Base-by-base conservation (phyloP, 1,140 invertebrate species). In the Sarcophaga bullata region DNA sequence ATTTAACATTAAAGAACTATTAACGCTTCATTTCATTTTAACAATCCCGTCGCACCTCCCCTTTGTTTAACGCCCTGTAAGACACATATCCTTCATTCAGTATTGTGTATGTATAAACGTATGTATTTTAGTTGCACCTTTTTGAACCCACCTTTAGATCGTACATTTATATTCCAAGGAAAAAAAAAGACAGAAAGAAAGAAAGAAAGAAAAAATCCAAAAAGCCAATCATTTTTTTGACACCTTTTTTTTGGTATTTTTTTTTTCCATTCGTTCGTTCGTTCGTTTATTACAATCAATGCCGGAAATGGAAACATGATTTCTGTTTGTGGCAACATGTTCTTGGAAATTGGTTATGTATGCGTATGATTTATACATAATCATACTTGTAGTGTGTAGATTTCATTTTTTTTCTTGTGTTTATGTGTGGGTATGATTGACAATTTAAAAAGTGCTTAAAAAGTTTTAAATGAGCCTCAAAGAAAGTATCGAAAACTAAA, bases 221-320 rank as follows among this genome's bases (percentile, higher is more conserved):
- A 75, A 78, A 15, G 75, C 75, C 75, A 78, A 78, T 78, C 75
- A 78, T 52, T 52, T 50, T 78, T 78, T 78, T 50, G 75, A 78
- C 75, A 78, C 75, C 75, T 78, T 78, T 49, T 50, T 68, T 25
- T 19, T 48, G n/a, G n/a, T 13, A 8, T 48, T 6, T 47, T n/a
- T 47, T 13, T 48, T 76, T 76, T 76, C n/a, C n/a, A n/a, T 76
- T 5, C 46, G n/a, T 76, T 15, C n/a, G 47, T 76, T 46, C 48
- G 47, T 48, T 6, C 19, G 8, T 68, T 68, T 68, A 68, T 68
- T 68, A 25, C 62, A 68, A 68, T 68, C 62, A 19, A 25, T n/a
- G 8, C 75, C 10, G 75, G 75, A 78, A 78, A 78, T 78, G 47
- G n/a, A 76, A 50, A 78, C 37, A 78, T 52, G 17, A 25, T 68